phyloP scores from a whole-genome alignment of 2,797 vertebrate species.

The Hephaestus fuliginosus region DNA sequence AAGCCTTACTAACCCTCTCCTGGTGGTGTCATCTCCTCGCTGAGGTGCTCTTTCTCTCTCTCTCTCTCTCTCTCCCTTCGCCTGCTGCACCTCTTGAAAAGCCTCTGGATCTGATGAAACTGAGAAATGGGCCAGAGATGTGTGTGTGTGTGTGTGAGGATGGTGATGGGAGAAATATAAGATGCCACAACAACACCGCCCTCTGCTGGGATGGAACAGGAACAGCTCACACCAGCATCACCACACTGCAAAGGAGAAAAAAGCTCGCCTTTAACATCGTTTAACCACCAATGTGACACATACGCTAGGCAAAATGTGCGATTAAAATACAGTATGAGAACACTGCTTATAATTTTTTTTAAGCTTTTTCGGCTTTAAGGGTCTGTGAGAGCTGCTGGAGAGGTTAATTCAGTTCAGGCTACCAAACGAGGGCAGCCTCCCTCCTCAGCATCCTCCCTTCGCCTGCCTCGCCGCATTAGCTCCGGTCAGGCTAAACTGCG shows the following conservation, averaged over 20 bases:
- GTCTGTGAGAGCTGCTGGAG: not conserved
- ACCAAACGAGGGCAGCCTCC: slow-evolving; percentile 48
- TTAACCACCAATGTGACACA: not conserved
- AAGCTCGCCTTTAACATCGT: not conserved
- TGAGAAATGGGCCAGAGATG: slow-evolving; percentile 26
- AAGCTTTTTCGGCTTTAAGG: not conserved
- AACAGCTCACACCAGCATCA: slow-evolving; percentile 10
- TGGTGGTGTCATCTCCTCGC: slow-evolving; percentile 9
- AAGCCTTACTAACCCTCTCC: slow-evolving; percentile 34
- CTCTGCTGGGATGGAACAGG: slow-evolving; percentile 59
- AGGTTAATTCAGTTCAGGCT: slow-evolving; percentile 59
- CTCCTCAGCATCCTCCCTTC: slow-evolving; percentile 58
- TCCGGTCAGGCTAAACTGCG: slow-evolving; percentile 37
- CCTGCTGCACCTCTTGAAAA: slow-evolving; percentile 40
- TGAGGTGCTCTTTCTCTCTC: not conserved
- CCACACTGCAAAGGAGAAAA: not conserved
- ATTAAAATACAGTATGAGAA: not conserved
- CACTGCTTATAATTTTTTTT: not conserved
- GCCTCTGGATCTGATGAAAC: slow-evolving; percentile 24
- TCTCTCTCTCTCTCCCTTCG: slow-evolving; percentile 4
- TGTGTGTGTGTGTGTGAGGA: no score
- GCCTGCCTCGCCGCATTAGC: slow-evolving; percentile 48
- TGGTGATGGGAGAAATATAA: no score
- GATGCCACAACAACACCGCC: slow-evolving; percentile 51
- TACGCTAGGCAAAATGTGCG: accelerated